Conservation (phyloP, 1,140 invertebrate species). For the Drosophila kikkawai region DNA sequence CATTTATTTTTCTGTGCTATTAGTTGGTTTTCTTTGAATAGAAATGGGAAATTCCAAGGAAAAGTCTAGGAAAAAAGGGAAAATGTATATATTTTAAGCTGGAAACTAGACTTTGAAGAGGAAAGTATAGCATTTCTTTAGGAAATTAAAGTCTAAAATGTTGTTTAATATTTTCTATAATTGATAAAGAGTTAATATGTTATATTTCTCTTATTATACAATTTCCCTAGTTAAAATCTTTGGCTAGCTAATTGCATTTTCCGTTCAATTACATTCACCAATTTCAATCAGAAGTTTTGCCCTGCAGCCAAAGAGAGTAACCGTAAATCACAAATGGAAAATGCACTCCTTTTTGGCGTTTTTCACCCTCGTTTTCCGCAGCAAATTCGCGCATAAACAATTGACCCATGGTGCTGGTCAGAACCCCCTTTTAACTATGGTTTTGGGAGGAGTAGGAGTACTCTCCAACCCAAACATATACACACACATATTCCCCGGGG, state of each 20-base stretch:
- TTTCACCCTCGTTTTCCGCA: neutral
- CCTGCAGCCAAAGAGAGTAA: constrained; percentile 1
- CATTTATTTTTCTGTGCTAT: neutral
- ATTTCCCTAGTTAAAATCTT: neutral
- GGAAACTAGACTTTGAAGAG: neutral
- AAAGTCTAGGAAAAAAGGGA: neutral
- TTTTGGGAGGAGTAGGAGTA: too few relatives aligned
- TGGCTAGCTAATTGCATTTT: constrained; percentile 16
- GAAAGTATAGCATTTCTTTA: neutral
- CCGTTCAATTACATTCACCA: constrained; percentile 12
- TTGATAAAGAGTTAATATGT: neutral
- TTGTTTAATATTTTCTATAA: neutral
- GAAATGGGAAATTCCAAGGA: neutral
- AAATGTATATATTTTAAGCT: neutral
- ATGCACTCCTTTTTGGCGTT: constrained; percentile 17
- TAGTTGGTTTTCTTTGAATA: constrained; percentile 3
- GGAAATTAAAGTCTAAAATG: neutral
- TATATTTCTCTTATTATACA: neutral
- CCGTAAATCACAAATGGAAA: constrained; percentile 32
- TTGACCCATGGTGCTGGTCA: constrained; percentile 34
- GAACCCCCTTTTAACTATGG: neutral
- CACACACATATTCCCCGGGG: neutral
- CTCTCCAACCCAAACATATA: too few relatives aligned
- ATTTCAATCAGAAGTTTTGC: constrained; percentile 10
- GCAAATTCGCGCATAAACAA: constrained; percentile 60